These are phyloP conservation scores for Caenorhabditis sp. DNA, from an alignment of 2,888 invertebrate genomes.

Conservation along the genomic window DNA sequence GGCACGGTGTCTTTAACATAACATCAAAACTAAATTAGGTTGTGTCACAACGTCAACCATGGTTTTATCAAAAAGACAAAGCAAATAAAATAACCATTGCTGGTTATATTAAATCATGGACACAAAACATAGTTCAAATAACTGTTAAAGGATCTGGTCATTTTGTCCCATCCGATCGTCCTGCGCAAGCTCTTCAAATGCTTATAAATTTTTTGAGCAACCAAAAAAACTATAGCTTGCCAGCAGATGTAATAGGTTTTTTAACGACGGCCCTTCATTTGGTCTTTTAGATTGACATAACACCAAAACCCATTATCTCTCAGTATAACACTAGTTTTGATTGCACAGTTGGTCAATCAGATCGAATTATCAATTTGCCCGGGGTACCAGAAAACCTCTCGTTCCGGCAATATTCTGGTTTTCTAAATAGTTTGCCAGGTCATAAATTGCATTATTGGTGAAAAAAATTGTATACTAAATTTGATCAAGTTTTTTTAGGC, in stretches of 20 bases:
- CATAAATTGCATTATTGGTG: slow-evolving; percentile 84
- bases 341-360: slow-evolving; percentile 42
- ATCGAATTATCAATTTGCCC: slow-evolving; percentile 65
- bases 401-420: slow-evolving; percentile 69
- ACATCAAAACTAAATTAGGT: no score
- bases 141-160: slow-evolving; percentile 74
- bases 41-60: slow-evolving; percentile 52
- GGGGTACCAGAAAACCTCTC: slow-evolving; percentile 52
- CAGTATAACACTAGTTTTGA: neutral
- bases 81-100: slow-evolving; percentile 57
- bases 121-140: slow-evolving; percentile 62
- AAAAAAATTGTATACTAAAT: no score
- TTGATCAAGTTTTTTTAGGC: no score
- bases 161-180: slow-evolving; percentile 72
- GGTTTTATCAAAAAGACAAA: slow-evolving; percentile 56
- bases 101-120: slow-evolving; percentile 67
- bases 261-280: no score
- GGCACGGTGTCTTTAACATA: no score
- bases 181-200: slow-evolving; percentile 77
- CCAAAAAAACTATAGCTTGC: slow-evolving; percentile 68
- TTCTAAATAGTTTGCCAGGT: slow-evolving; percentile 80
- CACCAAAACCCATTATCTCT: slow-evolving; percentile 51
- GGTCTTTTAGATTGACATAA: slow-evolving; percentile 51
- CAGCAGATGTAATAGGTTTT: slow-evolving; percentile 40
- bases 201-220: slow-evolving; percentile 74